A percentile compares a stretch with the other conserved stretches of the same genome.
phyloP scores from a whole-genome alignment of 2,113 vertebrate genomes.

The Galeopterus variegatus region DNA sequence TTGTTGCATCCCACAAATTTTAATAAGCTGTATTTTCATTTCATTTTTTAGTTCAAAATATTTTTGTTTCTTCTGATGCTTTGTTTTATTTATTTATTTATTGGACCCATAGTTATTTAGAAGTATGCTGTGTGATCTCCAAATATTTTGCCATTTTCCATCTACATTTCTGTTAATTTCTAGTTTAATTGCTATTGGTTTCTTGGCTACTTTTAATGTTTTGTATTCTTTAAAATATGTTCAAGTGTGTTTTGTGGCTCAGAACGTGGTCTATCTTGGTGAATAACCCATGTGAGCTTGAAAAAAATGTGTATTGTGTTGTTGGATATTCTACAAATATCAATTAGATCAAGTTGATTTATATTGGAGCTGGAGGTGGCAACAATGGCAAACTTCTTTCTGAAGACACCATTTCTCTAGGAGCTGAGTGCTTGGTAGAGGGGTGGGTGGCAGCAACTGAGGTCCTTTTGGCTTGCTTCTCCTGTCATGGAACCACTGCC shows the following conservation, averaged over 20 bases:
- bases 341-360: background rate
- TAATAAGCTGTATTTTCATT: background rate
- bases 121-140: background rate
- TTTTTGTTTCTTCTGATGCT: background rate
- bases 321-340: background rate
- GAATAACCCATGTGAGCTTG: background rate
- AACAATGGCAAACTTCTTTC: background rate
- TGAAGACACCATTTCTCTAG: background rate
- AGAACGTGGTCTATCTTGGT: background rate
- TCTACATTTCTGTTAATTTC: background rate
- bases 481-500: background rate
- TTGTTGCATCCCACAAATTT: background rate
- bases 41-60: background rate
- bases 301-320: background rate
- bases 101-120: background rate
- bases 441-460: background rate
- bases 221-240: background rate
- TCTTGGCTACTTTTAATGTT: background rate
- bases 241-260: background rate
- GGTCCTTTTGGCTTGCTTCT: background rate
- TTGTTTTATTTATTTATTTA: too few species aligned
- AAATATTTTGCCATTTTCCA: background rate
- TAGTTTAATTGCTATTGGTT: background rate
- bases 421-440: background rate
- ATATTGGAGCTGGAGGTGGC: background rate